Base-by-base conservation (phyloP, 1,140 invertebrate species). In the Drosophila mojavensis region DNA sequence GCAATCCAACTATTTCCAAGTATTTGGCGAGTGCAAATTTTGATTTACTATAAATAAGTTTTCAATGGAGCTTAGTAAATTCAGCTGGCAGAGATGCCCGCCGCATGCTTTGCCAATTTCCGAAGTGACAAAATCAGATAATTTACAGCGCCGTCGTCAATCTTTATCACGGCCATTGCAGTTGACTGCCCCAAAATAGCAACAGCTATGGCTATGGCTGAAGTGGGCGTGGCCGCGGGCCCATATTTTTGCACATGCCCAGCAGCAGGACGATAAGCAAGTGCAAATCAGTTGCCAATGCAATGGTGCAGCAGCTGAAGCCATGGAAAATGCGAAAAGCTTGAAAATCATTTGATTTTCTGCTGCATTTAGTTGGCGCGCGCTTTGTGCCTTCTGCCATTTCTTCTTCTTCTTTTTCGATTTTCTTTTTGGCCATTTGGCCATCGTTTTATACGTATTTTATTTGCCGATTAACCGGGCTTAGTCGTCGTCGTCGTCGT, bases 51-150 rank as follows among this genome's bases (percentile, higher is more conserved):
- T 47, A 47, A 47, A 47, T 47, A 47, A 47, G 43, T 47, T 47
- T 17, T 47, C 43, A 17, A 17, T 15, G 9, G n/a, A 47, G 7
- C 4, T 47, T 11, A 60, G 26, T 17, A 77, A 63, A 59, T 59
- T 39, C 39, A 58, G 26, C 56, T 66, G 36, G 36, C 33, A 10
- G 67, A 30, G 2, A 1, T 10, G n/a, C 24, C 11, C 61, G 54
- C 53, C 61, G 65, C 71, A 90, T 76, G 91, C 86, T 88, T 91
- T 88, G 86, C 82, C 90, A 91, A 91, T 91, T 91, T 91, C 82
- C 78, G 76, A 84, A 75, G 85, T 91, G 90, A 91, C 90, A 91
- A 83, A 91, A 91, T 91, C 90, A 91, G 85, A 84, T 81, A 91
- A 91, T 91, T 91, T 91, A 90, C 74, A 88, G 76, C 82, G 76